phyloP scores from a whole-genome alignment of 2,888 invertebrate genomes.

The Pyrrhia umbra region DNA sequence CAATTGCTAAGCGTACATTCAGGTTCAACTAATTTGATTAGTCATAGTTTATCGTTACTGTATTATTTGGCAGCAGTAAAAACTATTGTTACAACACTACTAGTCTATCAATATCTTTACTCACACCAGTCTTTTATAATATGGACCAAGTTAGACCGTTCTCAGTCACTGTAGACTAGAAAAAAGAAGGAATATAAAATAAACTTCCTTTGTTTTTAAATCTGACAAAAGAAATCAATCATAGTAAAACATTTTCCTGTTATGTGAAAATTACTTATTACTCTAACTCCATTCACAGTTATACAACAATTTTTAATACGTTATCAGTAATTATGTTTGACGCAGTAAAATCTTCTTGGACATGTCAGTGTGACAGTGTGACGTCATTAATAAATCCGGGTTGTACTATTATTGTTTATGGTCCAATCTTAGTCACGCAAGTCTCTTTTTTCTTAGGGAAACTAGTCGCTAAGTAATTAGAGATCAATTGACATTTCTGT shows the following conservation, averaged over 20 bases:
- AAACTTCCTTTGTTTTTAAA: neutral
- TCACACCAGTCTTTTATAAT: neutral
- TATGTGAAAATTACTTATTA: constrained; percentile 12
- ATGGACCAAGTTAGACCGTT: neutral
- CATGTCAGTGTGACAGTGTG: constrained; percentile 39
- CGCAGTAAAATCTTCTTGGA: constrained; percentile 22
- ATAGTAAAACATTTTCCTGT: neutral
- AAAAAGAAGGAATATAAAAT: neutral
- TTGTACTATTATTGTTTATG: constrained; percentile 26
- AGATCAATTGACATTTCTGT: neutral
- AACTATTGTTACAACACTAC: constrained; percentile 25
- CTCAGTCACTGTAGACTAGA: constrained; percentile 9
- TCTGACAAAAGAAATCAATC: neutral
- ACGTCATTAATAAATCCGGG: constrained; percentile 54
- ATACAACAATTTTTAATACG: constrained; percentile 24
- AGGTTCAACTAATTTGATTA: constrained; percentile 36
- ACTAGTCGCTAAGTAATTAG: constrained; percentile 25
- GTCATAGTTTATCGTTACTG: constrained; percentile 25
- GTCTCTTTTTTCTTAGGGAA: constrained; percentile 28
- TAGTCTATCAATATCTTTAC: neutral
- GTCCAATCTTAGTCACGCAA: constrained; percentile 28
- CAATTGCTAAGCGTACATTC: neutral
- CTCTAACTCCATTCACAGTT: constrained; percentile 2
- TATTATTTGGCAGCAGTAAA: constrained; percentile 46
- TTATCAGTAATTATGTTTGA: constrained; percentile 25